A percentile compares a stretch with the other conserved stretches of the same genome.
These are phyloP conservation scores for Nansenia antarctica DNA, from an alignment of 2,113 vertebrate species.

Conservation along the genomic window DNA sequence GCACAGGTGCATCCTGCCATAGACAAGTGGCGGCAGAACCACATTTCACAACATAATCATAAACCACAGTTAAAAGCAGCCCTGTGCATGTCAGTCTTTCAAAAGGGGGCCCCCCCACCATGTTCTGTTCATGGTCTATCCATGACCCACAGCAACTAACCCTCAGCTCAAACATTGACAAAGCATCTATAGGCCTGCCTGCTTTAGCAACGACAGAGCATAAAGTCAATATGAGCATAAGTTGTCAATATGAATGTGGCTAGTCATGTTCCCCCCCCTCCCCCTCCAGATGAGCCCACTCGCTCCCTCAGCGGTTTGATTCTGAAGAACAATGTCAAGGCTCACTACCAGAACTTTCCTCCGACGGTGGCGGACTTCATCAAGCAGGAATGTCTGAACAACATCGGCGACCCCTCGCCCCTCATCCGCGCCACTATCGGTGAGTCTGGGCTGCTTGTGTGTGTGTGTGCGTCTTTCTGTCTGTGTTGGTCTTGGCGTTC, in stretches of 20 bases:
- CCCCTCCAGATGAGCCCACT: constrained; percentile 85
- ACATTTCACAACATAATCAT: no score
- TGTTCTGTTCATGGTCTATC: no score
- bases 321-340: constrained; percentile 96
- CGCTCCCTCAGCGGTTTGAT: constrained; percentile 93
- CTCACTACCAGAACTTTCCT: constrained; percentile 94
- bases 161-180: no score
- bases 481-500: neutral
- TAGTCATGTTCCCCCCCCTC: neutral
- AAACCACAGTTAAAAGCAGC: no score
- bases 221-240: no score
- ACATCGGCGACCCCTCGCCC: constrained; percentile 89
- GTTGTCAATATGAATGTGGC: neutral
- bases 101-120: no score
- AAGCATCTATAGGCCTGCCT: no score
- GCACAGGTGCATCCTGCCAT: no score
- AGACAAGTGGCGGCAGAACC: no score
- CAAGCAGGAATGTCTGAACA: constrained; percentile 93
- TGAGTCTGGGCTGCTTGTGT: constrained; percentile 30
- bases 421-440: constrained; percentile 94
- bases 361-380: constrained; percentile 89
- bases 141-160: no score
- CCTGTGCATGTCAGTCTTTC: neutral
- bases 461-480: neutral
- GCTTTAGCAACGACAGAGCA: no score